phyloP scores from a whole-genome alignment of 2,888 invertebrate species.

The Brachylomia viminalis region DNA sequence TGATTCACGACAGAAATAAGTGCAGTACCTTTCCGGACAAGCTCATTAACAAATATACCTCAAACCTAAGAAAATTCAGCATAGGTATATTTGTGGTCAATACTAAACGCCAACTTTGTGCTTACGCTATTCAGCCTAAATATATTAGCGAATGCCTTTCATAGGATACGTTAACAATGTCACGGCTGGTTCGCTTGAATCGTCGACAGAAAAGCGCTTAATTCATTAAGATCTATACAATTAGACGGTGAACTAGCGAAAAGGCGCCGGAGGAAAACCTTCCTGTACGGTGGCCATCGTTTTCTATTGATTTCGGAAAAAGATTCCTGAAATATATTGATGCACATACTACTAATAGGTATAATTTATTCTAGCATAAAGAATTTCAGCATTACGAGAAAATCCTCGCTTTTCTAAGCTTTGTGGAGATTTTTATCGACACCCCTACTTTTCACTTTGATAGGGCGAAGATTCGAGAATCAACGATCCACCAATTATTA shows the following conservation, averaged over 20 bases:
- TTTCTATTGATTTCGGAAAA: slow-evolving; percentile 29
- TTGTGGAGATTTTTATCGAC: background rate
- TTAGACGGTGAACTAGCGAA: slow-evolving; percentile 71
- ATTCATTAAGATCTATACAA: slow-evolving; percentile 78
- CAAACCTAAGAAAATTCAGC: background rate
- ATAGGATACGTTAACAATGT: slow-evolving; percentile 31
- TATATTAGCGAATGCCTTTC: slow-evolving; percentile 21
- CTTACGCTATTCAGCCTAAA: background rate
- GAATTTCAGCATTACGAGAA: background rate
- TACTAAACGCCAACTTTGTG: background rate
- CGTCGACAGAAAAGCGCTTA: slow-evolving; percentile 72
- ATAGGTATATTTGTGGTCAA: background rate
- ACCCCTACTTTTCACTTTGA: background rate
- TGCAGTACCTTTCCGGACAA: background rate
- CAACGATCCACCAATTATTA: background rate
- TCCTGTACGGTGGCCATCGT: slow-evolving; percentile 69
- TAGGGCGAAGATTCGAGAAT: background rate
- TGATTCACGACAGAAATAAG: background rate
- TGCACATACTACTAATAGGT: background rate
- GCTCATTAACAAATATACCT: background rate
- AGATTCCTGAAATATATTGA: background rate
- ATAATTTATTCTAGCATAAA: background rate
- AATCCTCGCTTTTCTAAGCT: too few relatives aligned
- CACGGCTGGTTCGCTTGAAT: slow-evolving; percentile 34
- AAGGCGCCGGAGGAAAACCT: slow-evolving; percentile 67